A percentile compares a stretch with the other conserved stretches of the same genome.
Evolutionary conservation across 2,113 vertebrate genomes (phyloP).

Genomic region (Trichechus manatus): DNA sequence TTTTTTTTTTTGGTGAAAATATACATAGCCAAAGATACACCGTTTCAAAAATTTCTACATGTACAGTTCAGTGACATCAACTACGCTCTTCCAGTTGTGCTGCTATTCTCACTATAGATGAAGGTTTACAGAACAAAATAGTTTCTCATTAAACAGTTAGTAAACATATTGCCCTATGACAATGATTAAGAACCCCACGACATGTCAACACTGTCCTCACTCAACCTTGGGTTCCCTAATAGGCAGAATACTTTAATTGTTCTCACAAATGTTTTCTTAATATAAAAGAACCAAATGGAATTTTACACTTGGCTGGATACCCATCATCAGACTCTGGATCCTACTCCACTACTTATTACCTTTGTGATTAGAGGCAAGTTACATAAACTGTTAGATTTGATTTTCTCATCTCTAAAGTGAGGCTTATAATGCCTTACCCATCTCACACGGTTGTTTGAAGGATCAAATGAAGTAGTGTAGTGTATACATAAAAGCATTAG

Average conservation of each 20-base stretch:
- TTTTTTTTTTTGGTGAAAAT: too few relatives aligned
- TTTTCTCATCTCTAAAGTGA: constrained; percentile 20
- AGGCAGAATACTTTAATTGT: neutral
- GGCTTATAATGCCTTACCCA: neutral
- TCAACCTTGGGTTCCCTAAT: neutral
- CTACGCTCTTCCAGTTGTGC: too few relatives aligned
- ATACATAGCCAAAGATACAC: too few relatives aligned
- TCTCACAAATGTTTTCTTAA: neutral
- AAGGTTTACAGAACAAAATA: too few relatives aligned
- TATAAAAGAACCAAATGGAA: neutral
- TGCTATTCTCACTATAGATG: too few relatives aligned
- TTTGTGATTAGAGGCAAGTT: neutral
- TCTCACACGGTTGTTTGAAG: neutral
- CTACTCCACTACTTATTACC: neutral
- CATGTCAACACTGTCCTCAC: too few relatives aligned
- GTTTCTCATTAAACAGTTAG: too few relatives aligned
- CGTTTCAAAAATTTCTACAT: too few relatives aligned
- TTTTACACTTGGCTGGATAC: neutral
- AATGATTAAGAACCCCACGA: too few relatives aligned
- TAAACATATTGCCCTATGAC: too few relatives aligned
- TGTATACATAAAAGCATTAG: neutral
- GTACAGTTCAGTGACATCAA: too few relatives aligned
- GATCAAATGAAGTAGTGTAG: neutral
- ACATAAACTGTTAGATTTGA: constrained; percentile 2
- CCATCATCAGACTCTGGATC: neutral